A percentile compares a stretch with the other conserved stretches of the same genome.
Conservation (phyloP, 2,888 invertebrate genomes). For the Pandemis corylana region DNA sequence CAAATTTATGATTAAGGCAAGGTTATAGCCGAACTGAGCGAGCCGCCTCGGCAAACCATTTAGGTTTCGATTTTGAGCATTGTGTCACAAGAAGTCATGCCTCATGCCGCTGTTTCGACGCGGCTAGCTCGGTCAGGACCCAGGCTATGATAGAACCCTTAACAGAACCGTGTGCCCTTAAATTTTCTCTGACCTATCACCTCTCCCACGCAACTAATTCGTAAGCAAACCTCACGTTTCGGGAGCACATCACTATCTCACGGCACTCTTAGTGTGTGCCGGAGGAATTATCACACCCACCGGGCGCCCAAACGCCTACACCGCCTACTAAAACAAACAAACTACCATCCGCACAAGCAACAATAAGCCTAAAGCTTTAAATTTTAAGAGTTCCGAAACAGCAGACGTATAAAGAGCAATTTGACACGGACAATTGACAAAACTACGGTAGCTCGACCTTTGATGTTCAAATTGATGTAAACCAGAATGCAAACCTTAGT, state of each 20-base stretch:
- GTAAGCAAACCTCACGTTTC: constrained; percentile 73
- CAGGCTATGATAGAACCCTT: no score
- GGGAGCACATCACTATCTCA: constrained; percentile 79
- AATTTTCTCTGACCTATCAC: constrained; percentile 71
- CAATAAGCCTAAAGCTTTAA: constrained; percentile 58
- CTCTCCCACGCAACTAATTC: constrained; percentile 79
- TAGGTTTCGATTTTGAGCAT: no score
- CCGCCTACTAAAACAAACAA: constrained; percentile 63
- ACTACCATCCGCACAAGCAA: constrained; percentile 58
- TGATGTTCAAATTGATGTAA: constrained; percentile 68
- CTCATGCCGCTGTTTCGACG: no score
- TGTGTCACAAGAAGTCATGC: no score
- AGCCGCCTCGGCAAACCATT: no score
- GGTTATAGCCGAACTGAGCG: no score
- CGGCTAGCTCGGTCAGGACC: no score
- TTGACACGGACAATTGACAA: constrained; percentile 71
- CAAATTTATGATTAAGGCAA: no score
- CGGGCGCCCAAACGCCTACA: constrained; percentile 71
- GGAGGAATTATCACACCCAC: constrained; percentile 83
- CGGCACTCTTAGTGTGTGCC: constrained; percentile 79
- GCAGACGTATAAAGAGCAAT: constrained; percentile 56
- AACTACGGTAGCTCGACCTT: constrained; percentile 66
- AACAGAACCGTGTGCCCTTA: constrained; percentile 45
- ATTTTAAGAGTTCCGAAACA: constrained; percentile 59
- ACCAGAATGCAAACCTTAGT: constrained; percentile 64